Conservation (phyloP, 2,888 invertebrate genomes). For the Phytoseiulus persimilis region DNA sequence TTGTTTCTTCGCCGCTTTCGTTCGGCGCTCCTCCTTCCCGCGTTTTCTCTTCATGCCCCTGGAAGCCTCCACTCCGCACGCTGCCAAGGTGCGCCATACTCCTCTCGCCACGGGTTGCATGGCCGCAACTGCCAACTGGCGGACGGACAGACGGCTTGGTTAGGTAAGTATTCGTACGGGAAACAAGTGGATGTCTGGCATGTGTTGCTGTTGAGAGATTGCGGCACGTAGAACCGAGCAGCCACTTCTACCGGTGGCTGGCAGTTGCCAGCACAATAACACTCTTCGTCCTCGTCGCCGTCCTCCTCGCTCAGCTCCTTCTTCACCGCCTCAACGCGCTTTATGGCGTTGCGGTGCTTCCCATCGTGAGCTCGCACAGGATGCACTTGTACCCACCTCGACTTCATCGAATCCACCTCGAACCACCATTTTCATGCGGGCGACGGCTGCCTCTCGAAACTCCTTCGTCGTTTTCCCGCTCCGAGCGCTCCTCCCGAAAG, state of each 20-base stretch:
- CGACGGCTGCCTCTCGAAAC: too few relatives aligned
- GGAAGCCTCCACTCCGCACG: background rate
- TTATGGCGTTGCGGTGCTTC: background rate
- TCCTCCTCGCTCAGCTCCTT: background rate
- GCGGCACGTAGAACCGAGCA: background rate
- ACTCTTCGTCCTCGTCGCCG: background rate
- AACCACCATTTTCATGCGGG: background rate
- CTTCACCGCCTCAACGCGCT: background rate
- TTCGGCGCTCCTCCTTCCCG: background rate
- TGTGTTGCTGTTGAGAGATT: conserved; percentile 27
- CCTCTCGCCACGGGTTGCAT: background rate
- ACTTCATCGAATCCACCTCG: background rate
- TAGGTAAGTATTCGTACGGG: conserved; percentile 17
- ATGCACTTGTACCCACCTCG: too few relatives aligned
- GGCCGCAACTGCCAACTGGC: background rate
- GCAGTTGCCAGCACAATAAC: background rate
- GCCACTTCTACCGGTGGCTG: background rate
- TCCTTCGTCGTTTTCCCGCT: too few relatives aligned
- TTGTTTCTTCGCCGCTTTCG: background rate
- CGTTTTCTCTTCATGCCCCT: background rate
- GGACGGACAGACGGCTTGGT: background rate
- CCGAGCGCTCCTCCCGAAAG: too few relatives aligned
- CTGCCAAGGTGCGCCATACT: background rate
- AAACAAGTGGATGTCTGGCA: conserved; percentile 17
- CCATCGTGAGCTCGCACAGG: background rate